These are phyloP conservation scores for Harpalus rufipes DNA, from an alignment of 2,888 invertebrate genomes.

Conservation along the genomic window DNA sequence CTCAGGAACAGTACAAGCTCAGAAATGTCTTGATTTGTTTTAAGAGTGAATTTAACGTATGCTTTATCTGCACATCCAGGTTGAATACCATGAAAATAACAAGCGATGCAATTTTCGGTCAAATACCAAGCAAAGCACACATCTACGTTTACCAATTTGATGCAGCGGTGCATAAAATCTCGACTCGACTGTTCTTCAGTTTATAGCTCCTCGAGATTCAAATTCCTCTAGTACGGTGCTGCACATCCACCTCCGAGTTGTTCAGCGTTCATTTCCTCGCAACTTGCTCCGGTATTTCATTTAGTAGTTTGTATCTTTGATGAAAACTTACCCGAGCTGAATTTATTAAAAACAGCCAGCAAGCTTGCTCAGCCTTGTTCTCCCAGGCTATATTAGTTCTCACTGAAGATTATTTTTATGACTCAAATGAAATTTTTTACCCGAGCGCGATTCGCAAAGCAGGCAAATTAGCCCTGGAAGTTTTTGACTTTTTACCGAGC, in stretches of 20 bases:
- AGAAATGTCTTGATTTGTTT: too few species aligned
- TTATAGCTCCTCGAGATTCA: slow-evolving; percentile 21
- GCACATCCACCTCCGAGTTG: slow-evolving; percentile 21
- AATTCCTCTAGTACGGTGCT: slow-evolving; percentile 13
- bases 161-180: slow-evolving; percentile 24
- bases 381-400: slow-evolving; percentile 28
- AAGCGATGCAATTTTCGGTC: background rate
- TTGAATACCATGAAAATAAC: background rate
- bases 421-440: slow-evolving; percentile 35
- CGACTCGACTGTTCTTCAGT: slow-evolving; percentile 22
- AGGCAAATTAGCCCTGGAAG: slow-evolving; percentile 8
- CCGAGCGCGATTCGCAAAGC: slow-evolving; percentile 10
- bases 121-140: background rate
- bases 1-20: too few species aligned
- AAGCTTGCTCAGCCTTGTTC: background rate
- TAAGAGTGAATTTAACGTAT: background rate
- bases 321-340: slow-evolving; percentile 34
- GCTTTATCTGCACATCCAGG: background rate
- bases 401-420: slow-evolving; percentile 35
- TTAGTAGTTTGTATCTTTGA: slow-evolving; percentile 59
- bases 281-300: slow-evolving; percentile 50
- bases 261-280: slow-evolving; percentile 44
- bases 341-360: slow-evolving; percentile 46
- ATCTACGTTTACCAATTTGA: slow-evolving; percentile 16
- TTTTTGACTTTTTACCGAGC: background rate